Base-by-base conservation (phyloP, 2,888 invertebrate species). In the Eristalinus aeneus region DNA sequence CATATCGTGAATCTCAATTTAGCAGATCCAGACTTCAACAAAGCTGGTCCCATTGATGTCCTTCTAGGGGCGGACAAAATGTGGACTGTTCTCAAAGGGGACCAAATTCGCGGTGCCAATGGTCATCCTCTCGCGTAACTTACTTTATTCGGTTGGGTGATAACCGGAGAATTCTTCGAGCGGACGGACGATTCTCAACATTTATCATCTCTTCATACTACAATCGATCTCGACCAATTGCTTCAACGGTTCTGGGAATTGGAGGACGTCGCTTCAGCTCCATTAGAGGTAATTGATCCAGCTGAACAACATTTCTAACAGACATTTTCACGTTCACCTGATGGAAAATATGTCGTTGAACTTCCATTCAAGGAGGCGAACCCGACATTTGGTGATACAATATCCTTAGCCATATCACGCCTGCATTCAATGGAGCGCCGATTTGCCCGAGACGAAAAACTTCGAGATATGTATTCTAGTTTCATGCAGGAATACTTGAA, bases 341-440 rank as follows among this genome's bases (percentile, higher is more conserved):
- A n/a, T n/a, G n/a, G n/a, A n/a, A n/a, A n/a, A n/a, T n/a, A n/a
- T n/a, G n/a, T n/a, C n/a, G n/a, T n/a, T n/a, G n/a, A n/a, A n/a
- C n/a, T n/a, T n/a, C n/a, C n/a, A n/a, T n/a, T n/a, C 39, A 83
- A 77, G n/a, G 5, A 16, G 34, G 31, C 46, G n/a, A 20, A 78
- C 20, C 61, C 68, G n/a, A 58, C 11, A 0, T 83, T 83, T 56
- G 68, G 27, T 56, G 60, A n/a, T n/a, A n/a, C n/a, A n/a, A n/a
- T n/a, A 83, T 64, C 12, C 6, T 39, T 54, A 12, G 77, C 77
- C 8, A 54, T 64, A 34, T 64, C 56, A n/a, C 64, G 74, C n/a
- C 27, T 65, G 5, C 5, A 36, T 11, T 20, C 64, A 6, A 74
- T 74, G 74, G 65, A 74, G 12, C 56, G 74, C 56, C 64, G 60